A percentile compares a stretch with the other conserved stretches of the same genome.
Evolutionary conservation across 2,888 invertebrate genomes (phyloP).

Genomic region (Rhaphigaster nebulosa): DNA sequence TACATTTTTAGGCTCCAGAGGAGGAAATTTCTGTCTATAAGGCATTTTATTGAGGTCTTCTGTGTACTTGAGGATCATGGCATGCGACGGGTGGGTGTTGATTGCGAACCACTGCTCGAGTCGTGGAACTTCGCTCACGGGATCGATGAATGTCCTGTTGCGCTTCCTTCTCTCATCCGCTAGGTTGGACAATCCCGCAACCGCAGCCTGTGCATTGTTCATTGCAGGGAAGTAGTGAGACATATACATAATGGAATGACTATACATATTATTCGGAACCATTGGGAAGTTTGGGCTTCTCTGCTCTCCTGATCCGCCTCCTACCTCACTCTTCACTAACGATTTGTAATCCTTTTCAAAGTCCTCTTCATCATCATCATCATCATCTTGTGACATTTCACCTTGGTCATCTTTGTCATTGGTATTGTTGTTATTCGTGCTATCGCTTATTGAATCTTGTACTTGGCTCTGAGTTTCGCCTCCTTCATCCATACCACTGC

Average conservation of each 20-base stretch:
- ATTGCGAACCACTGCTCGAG: slow-evolving; percentile 96
- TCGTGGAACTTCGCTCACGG: slow-evolving; percentile 96
- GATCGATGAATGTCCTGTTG: slow-evolving; percentile 98
- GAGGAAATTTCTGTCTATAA: slow-evolving; percentile 97
- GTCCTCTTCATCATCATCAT: slow-evolving; percentile 72
- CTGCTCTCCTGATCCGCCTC: slow-evolving; percentile 65
- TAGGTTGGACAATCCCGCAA: slow-evolving; percentile 61
- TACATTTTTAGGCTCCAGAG: slow-evolving; percentile 98
- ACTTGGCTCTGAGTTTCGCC: slow-evolving; percentile 40
- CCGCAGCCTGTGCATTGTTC: slow-evolving; percentile 72
- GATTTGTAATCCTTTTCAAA: slow-evolving; percentile 67
- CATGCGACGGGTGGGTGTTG: slow-evolving; percentile 98
- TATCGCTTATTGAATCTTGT: slow-evolving; percentile 29
- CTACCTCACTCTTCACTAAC: slow-evolving; percentile 54
- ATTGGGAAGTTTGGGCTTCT: slow-evolving; percentile 75
- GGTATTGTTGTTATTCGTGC: slow-evolving; percentile 4
- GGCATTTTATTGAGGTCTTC: slow-evolving; percentile 97
- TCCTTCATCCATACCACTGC: slow-evolving; percentile 42
- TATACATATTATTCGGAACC: slow-evolving; percentile 90
- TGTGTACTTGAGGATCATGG: slow-evolving; percentile 96
- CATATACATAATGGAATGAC: slow-evolving; percentile 93
- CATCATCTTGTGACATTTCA: slow-evolving; percentile 72
- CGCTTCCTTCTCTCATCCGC: slow-evolving; percentile 90
- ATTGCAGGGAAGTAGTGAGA: slow-evolving; percentile 85
- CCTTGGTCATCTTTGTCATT: slow-evolving; percentile 64